Evolutionary conservation across 2,888 invertebrate species (phyloP).

Genomic region (Zaprionus obscuricornis): DNA sequence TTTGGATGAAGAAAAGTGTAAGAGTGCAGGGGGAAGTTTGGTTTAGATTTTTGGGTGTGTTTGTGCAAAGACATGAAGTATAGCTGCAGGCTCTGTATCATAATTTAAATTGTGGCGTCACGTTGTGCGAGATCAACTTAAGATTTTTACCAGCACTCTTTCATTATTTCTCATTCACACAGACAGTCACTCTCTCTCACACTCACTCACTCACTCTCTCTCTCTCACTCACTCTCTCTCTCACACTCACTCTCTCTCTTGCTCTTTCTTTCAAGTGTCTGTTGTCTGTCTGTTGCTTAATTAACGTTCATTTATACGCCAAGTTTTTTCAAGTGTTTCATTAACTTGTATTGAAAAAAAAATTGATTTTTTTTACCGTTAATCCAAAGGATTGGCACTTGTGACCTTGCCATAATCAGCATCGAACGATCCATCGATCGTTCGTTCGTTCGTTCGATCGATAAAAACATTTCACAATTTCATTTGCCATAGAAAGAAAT

Average conservation of each 20-base stretch:
- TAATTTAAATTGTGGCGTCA: constrained; percentile 40
- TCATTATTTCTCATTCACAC: no score
- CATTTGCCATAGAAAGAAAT: constrained; percentile 10
- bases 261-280: constrained; percentile 28
- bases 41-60: no score
- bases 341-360: constrained; percentile 22
- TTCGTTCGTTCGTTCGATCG: no score
- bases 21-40: neutral
- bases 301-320: constrained; percentile 44
- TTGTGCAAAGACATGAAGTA: no score
- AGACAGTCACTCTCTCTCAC: no score
- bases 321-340: constrained; percentile 23
- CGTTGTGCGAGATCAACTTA: constrained; percentile 29
- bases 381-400: constrained; percentile 45
- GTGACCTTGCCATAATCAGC: constrained; percentile 47
- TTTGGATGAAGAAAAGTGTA: neutral
- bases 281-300: constrained; percentile 35
- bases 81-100: constrained; percentile 33
- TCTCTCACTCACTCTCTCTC: constrained; percentile 2
- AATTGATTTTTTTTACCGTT: constrained; percentile 19
- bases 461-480: constrained; percentile 30
- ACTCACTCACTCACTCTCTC: no score
- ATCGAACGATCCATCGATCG: neutral
- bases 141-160: no score
- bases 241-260: constrained; percentile 11